Percentiles rank a stretch among this genome's conserved stretches.
phyloP scores from a whole-genome alignment of 2,888 invertebrate genomes.

The Agriopis aurantiaria region DNA sequence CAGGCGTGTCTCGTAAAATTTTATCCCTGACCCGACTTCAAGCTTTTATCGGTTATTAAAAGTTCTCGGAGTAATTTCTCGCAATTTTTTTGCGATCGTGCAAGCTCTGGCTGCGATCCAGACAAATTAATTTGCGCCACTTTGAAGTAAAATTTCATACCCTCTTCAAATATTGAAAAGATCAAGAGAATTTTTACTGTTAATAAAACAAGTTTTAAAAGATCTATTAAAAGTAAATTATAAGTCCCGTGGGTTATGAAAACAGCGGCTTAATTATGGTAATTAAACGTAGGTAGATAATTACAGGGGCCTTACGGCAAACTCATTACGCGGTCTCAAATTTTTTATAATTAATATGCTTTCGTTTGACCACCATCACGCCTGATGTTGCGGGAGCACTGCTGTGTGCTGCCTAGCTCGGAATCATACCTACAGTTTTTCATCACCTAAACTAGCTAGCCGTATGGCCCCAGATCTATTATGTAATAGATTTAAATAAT shows the following conservation, averaged over 20 bases:
- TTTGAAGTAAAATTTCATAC: slow-evolving; percentile 13
- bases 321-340: too few relatives aligned
- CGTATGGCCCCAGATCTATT: too few relatives aligned
- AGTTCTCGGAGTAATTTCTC: background rate
- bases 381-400: too few relatives aligned
- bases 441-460: too few relatives aligned
- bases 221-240: background rate
- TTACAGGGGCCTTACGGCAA: too few relatives aligned
- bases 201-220: background rate
- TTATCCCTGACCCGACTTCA: background rate
- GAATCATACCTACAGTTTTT: too few relatives aligned
- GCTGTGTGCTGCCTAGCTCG: too few relatives aligned
- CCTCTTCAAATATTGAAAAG: slow-evolving; percentile 7
- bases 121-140: slow-evolving; percentile 48
- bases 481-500: too few relatives aligned
- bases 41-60: slow-evolving; percentile 14
- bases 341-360: too few relatives aligned
- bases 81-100: slow-evolving; percentile 4
- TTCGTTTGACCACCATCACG: too few relatives aligned
- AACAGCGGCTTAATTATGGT: background rate
- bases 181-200: background rate
- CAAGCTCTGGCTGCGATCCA: slow-evolving; percentile 63
- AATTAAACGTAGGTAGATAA: background rate
- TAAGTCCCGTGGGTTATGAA: background rate
- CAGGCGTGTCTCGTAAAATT: background rate